Percentiles rank a stretch among this genome's conserved stretches.
phyloP scores from a whole-genome alignment of 2,888 invertebrate species.

The Eilema griseolum region DNA sequence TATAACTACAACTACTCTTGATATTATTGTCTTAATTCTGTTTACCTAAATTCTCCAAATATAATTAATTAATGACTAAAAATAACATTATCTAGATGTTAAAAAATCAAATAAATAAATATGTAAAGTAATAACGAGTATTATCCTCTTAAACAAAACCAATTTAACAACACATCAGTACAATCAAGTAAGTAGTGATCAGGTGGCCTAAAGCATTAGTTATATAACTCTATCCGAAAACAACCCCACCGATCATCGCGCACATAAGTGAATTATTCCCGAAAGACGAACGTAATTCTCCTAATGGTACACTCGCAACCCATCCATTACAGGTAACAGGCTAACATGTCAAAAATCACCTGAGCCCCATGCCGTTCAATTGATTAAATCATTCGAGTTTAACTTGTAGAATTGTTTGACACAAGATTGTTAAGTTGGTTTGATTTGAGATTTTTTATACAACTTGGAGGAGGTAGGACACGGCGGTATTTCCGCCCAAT shows the following conservation, averaged over 20 bases:
- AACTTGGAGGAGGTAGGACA: no score
- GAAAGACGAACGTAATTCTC: neutral
- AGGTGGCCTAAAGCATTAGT: neutral
- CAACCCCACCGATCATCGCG: neutral
- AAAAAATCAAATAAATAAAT: no score
- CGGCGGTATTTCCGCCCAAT: no score
- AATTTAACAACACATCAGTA: neutral
- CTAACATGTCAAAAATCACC: conserved; percentile 5
- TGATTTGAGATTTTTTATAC: neutral
- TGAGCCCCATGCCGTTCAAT: neutral
- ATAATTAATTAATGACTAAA: no score
- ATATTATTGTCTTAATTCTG: no score
- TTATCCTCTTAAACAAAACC: neutral
- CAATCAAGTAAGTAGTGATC: neutral
- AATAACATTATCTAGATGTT: no score
- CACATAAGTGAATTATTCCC: conserved; percentile 5
- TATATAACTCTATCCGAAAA: neutral
- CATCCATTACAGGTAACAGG: conserved; percentile 12
- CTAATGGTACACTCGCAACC: neutral
- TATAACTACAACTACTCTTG: no score
- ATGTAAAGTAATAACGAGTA: no score
- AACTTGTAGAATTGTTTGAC: neutral
- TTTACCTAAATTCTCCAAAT: no score
- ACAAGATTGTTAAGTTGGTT: neutral
- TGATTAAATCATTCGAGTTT: neutral